phyloP scores from a whole-genome alignment of 2,888 invertebrate species.

The Luffia ferchaultella region DNA sequence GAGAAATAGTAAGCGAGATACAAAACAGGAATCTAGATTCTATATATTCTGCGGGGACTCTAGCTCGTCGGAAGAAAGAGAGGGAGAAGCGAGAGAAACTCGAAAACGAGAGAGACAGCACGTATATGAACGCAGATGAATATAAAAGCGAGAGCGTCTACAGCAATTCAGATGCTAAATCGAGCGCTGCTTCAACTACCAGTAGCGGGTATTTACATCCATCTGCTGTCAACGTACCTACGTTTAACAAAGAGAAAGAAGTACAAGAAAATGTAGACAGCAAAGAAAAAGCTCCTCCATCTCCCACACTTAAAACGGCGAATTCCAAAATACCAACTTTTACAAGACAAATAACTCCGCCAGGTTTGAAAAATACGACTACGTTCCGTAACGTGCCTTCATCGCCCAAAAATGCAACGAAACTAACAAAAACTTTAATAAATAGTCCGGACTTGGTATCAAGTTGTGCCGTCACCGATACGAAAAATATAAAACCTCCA shows the following conservation, averaged over 20 bases:
- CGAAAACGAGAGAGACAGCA: slow-evolving; percentile 48
- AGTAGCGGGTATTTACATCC: slow-evolving; percentile 79
- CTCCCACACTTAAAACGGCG: slow-evolving; percentile 44
- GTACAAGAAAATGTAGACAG: slow-evolving; percentile 21
- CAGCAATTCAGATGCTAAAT: slow-evolving; percentile 68
- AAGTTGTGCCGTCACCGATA: slow-evolving; percentile 68
- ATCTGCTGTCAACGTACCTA: slow-evolving; percentile 74
- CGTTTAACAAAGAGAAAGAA: slow-evolving; percentile 27
- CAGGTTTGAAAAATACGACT: slow-evolving; percentile 49
- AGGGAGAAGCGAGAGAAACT: slow-evolving; percentile 33
- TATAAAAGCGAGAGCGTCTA: slow-evolving; percentile 72
- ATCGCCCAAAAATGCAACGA: slow-evolving; percentile 41
- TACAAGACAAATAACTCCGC: slow-evolving; percentile 55
- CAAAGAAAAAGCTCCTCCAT: slow-evolving; percentile 41
- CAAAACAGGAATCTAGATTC: slow-evolving; percentile 87
- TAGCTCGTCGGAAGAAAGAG: slow-evolving; percentile 69
- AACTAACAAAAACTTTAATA: slow-evolving; percentile 35
- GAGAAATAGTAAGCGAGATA: slow-evolving; percentile 89
- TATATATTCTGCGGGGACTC: slow-evolving; percentile 82
- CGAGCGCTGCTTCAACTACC: slow-evolving; percentile 68
- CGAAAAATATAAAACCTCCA: slow-evolving; percentile 64
- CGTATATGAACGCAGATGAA: slow-evolving; percentile 69
- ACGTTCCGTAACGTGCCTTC: slow-evolving; percentile 47
- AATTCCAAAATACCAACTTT: slow-evolving; percentile 58
- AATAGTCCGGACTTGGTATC: slow-evolving; percentile 79